Conservation (phyloP, 1,140 invertebrate genomes). For the Pantala flavescens region DNA sequence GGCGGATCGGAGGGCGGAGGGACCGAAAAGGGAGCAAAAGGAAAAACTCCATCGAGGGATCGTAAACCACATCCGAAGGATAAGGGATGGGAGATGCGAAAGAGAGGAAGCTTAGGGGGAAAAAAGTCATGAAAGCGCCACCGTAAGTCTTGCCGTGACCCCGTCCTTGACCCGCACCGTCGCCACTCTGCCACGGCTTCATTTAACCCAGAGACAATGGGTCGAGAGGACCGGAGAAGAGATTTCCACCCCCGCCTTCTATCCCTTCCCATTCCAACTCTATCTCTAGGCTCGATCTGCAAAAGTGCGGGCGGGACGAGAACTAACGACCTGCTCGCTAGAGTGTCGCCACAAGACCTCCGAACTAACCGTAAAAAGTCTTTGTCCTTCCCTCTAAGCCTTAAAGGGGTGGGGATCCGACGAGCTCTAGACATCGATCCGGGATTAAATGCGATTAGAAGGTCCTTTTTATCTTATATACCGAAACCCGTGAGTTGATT, state of each 20-base stretch:
- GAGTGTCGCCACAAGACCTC: not conserved
- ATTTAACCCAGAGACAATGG: constrained; percentile 2
- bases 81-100: not conserved
- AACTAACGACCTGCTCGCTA: not conserved
- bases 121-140: not conserved
- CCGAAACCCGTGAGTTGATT: too few species aligned
- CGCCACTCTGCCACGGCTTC: not conserved
- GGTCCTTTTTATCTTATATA: too few species aligned
- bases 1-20: not conserved
- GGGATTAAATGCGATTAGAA: too few species aligned
- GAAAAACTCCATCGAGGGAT: not conserved
- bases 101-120: not conserved
- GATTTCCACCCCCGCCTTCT: not conserved
- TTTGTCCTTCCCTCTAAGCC: too few species aligned
- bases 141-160: not conserved
- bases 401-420: too few species aligned
- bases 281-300: not conserved
- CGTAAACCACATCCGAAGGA: not conserved
- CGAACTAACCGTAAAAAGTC: not conserved
- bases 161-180: not conserved
- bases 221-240: not conserved
- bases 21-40: not conserved
- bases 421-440: too few species aligned
- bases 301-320: not conserved
- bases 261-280: not conserved